A percentile compares a stretch with the other conserved stretches of the same genome.
These are phyloP conservation scores for Anoplophora glabripennis DNA, from an alignment of 1,140 invertebrate species.

Conservation along the genomic window DNA sequence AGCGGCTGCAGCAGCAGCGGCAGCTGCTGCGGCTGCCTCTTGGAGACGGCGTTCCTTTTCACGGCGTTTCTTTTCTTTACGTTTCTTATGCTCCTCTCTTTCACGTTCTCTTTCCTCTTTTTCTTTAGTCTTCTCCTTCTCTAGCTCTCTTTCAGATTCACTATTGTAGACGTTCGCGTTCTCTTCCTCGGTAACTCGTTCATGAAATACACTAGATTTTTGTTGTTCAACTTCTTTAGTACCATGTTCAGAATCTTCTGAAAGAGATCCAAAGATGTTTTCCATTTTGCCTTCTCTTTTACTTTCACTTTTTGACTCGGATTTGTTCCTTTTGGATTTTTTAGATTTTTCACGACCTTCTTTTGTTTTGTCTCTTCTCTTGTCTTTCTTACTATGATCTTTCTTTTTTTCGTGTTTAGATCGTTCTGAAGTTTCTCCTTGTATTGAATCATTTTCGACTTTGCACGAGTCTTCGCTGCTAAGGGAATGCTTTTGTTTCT, in stretches of 20 bases:
- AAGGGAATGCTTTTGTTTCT: slow-evolving; percentile 66
- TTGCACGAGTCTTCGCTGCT: slow-evolving; percentile 57
- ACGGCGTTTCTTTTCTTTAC: slow-evolving; percentile 69
- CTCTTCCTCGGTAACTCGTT: slow-evolving; percentile 29
- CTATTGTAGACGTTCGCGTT: slow-evolving; percentile 18
- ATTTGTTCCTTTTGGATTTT: slow-evolving; percentile 57
- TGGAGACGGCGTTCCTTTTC: slow-evolving; percentile 52
- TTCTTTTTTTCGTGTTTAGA: slow-evolving; percentile 59
- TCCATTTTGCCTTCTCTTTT: slow-evolving; percentile 77
- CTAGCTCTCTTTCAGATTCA: slow-evolving; percentile 37
- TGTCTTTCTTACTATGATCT: slow-evolving; percentile 68
- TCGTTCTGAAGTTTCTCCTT: slow-evolving; percentile 45
- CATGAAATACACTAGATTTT: slow-evolving; percentile 17
- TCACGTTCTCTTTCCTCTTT: slow-evolving; percentile 41
- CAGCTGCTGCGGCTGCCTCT: slow-evolving; percentile 38
- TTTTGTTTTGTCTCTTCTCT: slow-evolving; percentile 65
- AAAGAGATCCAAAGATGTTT: slow-evolving; percentile 82
- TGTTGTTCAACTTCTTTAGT: slow-evolving; percentile 25
- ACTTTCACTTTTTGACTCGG: slow-evolving; percentile 40
- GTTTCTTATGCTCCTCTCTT: slow-evolving; percentile 56
- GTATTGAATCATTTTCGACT: slow-evolving; percentile 44
- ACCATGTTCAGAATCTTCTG: slow-evolving; percentile 61
- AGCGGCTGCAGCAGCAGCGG: slow-evolving; percentile 40
- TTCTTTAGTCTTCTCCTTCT: slow-evolving; percentile 37
- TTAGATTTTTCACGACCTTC: slow-evolving; percentile 63